These are phyloP conservation scores for Cacoxenus indagator DNA, from an alignment of 2,888 invertebrate genomes.

Conservation along the genomic window DNA sequence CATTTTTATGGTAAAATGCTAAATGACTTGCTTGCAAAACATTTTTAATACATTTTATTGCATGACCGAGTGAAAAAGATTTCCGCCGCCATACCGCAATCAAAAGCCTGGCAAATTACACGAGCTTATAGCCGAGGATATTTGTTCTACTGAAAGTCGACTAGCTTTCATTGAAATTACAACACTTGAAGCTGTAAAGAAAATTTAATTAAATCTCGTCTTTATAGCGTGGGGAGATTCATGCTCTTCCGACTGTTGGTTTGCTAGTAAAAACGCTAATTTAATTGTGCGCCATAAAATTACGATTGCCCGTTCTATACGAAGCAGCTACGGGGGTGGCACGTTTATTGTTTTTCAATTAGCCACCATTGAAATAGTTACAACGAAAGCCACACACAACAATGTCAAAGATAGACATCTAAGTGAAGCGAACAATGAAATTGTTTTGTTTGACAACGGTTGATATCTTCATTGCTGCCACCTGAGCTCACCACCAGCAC, in stretches of 20 bases:
- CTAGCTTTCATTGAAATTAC: conserved; percentile 54
- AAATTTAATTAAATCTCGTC: conserved; percentile 11
- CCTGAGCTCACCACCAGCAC: not conserved
- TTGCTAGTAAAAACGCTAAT: conserved; percentile 7
- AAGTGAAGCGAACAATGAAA: conserved; percentile 20
- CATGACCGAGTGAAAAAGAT: conserved; percentile 33
- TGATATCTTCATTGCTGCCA: conserved; percentile 8
- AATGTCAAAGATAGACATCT: conserved; percentile 26
- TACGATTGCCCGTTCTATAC: not conserved
- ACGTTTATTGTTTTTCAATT: conserved; percentile 30
- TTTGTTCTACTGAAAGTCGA: not conserved
- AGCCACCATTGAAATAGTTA: not conserved
- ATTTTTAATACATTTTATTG: conserved; percentile 64
- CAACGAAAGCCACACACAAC: conserved; percentile 22
- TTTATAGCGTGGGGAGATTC: no score
- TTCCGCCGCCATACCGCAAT: conserved; percentile 43
- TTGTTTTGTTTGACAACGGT: conserved; percentile 10
- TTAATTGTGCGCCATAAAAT: conserved; percentile 9
- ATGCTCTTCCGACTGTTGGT: not conserved
- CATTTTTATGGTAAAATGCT: conserved; percentile 58
- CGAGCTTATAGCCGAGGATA: conserved; percentile 2
- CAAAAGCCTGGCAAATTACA: conserved; percentile 52
- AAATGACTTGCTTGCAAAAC: conserved; percentile 41
- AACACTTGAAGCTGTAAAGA: conserved; percentile 31
- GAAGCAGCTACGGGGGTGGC: not conserved